Base-by-base conservation (phyloP, 2,888 invertebrate genomes). In the Subacronicta megacephala region DNA sequence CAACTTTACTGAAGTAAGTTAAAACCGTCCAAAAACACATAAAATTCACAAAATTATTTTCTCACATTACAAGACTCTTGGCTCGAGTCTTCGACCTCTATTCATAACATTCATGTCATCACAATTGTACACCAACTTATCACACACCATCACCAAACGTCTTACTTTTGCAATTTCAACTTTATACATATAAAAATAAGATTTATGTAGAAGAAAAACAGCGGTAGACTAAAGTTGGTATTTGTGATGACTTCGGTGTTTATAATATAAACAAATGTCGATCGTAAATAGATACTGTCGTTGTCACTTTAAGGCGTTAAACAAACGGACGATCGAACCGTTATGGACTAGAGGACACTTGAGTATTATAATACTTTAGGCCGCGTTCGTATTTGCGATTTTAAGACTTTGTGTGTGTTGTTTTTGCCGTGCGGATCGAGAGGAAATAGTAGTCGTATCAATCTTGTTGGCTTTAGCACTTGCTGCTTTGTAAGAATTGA, bases 261-360 rank as follows among this genome's bases (percentile, higher is more conserved):
- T 87, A 77, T 83, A 85, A 83, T 87, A 85, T 89, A 90, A 91
- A 91, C 90, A 91, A 89, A 80, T 84, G 85, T 76, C 77, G 90
- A 89, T 91, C 87, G 82, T 85, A 86, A 85, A 89, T 85, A 87
- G 88, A 90, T 87, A 89, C 83, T 91, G 90, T 91, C 90, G 86
- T 90, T 90, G 90, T 91, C 90, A 87, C 82, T 87, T 71, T 81
- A 71, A 82, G 82, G 84, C 81, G 77, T 78, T 83, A 81, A 81
- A 87, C 86, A 88, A 84, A 90, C 89, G 80, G 52, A 64, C 74
- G 75, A 73, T 67, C 49, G 51, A 46, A 77, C 80, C 77, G 77
- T 80, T 81, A 77, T 49, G 44, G 71, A 57, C 51, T 68, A 56
- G 70, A 77, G 72, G 68, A 69, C 76, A 72, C 81, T 84, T 79